A percentile compares a stretch with the other conserved stretches of the same genome.
phyloP scores from a whole-genome alignment of 2,797 vertebrate species.

The Propithecus deckenii region DNA sequence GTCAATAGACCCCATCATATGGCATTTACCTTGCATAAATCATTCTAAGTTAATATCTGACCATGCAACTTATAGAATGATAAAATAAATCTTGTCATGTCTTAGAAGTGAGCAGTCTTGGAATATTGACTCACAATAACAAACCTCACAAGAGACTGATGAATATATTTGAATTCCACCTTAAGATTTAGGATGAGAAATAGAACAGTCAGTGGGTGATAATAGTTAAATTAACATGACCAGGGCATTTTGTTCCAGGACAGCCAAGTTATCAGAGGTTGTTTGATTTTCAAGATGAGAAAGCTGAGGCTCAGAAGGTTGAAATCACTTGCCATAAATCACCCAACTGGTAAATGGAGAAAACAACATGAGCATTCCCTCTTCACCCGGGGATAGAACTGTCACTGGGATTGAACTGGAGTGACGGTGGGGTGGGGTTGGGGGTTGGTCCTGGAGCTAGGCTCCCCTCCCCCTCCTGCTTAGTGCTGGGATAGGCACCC shows the following conservation, averaged over 20 bases:
- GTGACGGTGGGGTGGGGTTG: not conserved
- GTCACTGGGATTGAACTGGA: not conserved
- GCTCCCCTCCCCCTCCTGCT: not conserved
- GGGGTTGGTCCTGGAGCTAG: not conserved
- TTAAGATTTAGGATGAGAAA: not conserved
- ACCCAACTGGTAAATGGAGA: not conserved
- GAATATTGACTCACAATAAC: not conserved
- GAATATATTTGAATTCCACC: not conserved
- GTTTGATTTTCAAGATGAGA: constrained; percentile 27
- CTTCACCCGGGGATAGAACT: not conserved
- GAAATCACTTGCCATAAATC: not conserved
- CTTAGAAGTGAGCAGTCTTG: not conserved
- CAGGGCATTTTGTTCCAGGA: not conserved
- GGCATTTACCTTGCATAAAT: not conserved
- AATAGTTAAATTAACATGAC: not conserved
- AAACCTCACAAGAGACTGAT: not conserved
- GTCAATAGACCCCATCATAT: not conserved
- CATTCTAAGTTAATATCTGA: not conserved
- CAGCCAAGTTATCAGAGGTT: not conserved
- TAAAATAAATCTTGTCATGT: not conserved
- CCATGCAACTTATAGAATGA: not conserved
- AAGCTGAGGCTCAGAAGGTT: not conserved
- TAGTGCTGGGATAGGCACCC: not conserved
- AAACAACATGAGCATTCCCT: not conserved
- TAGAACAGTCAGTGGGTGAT: not conserved